Evolutionary conservation across 1,140 invertebrate genomes (phyloP), one percentile per base, ranked within the genome.

Genomic region (Nautilus pompilius): DNA sequence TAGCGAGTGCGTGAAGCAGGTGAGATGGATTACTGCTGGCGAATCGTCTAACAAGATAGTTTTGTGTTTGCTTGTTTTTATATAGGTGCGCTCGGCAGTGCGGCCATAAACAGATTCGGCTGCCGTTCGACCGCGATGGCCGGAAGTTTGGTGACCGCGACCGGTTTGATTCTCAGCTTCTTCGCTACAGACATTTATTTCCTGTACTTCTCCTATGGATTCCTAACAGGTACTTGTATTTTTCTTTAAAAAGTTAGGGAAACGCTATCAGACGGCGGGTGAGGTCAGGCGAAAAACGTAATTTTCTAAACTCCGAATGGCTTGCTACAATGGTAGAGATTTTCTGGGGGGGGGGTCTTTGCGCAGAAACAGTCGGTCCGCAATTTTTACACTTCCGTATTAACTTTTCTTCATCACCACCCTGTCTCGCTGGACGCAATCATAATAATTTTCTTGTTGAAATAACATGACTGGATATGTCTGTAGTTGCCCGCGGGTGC

Each of bases 81-180:
- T 20, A n/a, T n/a, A 93, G 93, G 93, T 73, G 96, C 96, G 13
- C 85, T 98, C 58, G 94, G 97, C 58, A 96, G 94, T 69, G 94
- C 94, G 30, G 83, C 99, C 74, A 93, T 93, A 59, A 99, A 99
- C 85, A 95, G 94, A 79, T 98, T 89, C 82, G 96, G 96, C 8
- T 98, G 95, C 81, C 88, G 96, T 6, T 85, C 89, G 0, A 94
- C 97, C 0, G 97, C 95, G 75, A 93, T 98, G 58, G 89, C 90
- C 0, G 96, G 96, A 15, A 90, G 92, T 71, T 80, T 96, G 28
- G 87, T 98, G 41, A 90, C 91, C 3, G 33, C 81, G 93, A 26
- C 89, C 90, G 0, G 86, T 88, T 87, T 97, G 41, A 83, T 90
- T 8, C 70, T 89, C 6, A 93, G 91, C 63, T 85, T 89, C n/a